Evolutionary conservation across 2,113 vertebrate genomes (phyloP).

Genomic region (Scomber japonicus): DNA sequence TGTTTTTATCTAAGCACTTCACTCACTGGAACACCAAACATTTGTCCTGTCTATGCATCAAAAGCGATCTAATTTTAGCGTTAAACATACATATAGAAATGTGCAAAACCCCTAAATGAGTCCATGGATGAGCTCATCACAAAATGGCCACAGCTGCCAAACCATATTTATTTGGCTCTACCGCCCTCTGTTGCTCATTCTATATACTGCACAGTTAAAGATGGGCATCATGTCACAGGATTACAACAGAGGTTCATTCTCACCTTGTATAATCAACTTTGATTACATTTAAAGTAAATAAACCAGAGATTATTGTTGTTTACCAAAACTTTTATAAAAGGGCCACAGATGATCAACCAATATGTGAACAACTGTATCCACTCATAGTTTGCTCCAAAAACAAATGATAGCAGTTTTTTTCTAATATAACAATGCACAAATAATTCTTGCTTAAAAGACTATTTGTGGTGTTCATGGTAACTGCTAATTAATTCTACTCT

Average conservation of each 20-base stretch:
- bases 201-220: constrained; percentile 3
- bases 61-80: not conserved
- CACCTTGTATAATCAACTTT: not conserved
- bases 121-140: no score
- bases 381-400: no score
- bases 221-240: not conserved
- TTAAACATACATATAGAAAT: not conserved
- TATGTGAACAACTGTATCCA: no score
- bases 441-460: no score
- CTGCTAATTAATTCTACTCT: not conserved
- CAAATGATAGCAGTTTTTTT: no score
- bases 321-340: not conserved
- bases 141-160: constrained; percentile 1
- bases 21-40: not conserved
- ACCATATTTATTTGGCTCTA: constrained; percentile 8
- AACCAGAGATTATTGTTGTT: not conserved
- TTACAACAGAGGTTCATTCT: not conserved
- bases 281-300: not conserved
- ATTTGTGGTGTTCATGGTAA: not conserved
- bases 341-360: no score
- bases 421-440: not conserved
- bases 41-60: no score
- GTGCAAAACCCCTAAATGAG: not conserved
- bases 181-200: constrained; percentile 68
- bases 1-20: not conserved